Percentiles rank a stretch among this genome's conserved stretches.
phyloP scores from a whole-genome alignment of 2,888 invertebrate genomes.

The Globia sparganii region DNA sequence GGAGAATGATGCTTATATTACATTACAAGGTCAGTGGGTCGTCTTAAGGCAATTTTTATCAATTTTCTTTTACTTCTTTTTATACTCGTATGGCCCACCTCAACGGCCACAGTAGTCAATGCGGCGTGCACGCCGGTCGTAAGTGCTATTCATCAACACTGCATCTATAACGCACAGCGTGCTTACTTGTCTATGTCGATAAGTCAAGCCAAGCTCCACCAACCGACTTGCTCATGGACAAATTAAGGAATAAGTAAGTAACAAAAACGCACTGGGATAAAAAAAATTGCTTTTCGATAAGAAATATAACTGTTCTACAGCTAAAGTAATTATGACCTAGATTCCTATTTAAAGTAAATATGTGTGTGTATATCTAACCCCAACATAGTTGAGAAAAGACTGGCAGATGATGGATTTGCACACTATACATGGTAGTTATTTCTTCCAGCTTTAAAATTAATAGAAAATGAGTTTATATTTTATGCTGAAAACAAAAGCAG shows the following conservation, averaged over 20 bases:
- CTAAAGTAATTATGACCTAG: not conserved
- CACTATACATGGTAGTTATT: not conserved
- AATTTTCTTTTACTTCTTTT: not conserved
- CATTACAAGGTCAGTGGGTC: too few species aligned
- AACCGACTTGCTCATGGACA: too few species aligned
- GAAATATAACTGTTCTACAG: not conserved
- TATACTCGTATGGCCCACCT: conserved; percentile 14
- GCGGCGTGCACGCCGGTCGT: conserved; percentile 50
- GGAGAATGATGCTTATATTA: too few species aligned
- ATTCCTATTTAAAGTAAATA: not conserved
- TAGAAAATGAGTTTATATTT: not conserved
- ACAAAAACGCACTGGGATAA: not conserved
- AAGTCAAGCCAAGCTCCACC: conserved; percentile 13
- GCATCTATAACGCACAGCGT: conserved; percentile 56
- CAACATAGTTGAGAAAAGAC: not conserved
- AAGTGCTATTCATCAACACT: conserved; percentile 52
- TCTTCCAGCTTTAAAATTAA: not conserved
- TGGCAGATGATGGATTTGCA: not conserved
- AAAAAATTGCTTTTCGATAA: not conserved
- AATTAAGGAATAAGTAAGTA: not conserved
- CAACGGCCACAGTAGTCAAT: conserved; percentile 15
- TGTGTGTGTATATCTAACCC: not conserved
- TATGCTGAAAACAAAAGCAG: not conserved
- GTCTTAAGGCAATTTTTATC: not conserved
- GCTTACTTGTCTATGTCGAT: conserved; percentile 31